Evolutionary conservation across 1,140 invertebrate genomes (phyloP).

Genomic region (Habropoda laboriosa): DNA sequence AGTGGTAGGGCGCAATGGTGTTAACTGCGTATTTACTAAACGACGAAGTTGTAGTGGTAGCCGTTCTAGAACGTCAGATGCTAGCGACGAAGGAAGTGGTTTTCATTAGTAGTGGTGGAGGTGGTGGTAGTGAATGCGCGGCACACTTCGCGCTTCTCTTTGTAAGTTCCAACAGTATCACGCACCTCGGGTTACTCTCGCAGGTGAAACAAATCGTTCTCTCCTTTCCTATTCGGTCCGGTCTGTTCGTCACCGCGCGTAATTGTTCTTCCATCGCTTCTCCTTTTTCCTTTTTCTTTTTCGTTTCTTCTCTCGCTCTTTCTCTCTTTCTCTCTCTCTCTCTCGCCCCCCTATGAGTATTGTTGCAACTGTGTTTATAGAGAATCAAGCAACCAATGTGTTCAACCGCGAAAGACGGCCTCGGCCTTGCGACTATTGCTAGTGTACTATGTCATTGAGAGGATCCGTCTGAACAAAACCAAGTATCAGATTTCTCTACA

Average conservation of each 20-base stretch:
- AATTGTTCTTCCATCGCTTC: neutral
- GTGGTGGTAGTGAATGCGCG: conserved; percentile 57
- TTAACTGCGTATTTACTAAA: conserved; percentile 61
- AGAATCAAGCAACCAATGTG: conserved; percentile 6
- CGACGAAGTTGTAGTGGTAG: conserved; percentile 45
- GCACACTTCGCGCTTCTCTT: conserved; percentile 62
- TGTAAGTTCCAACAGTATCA: conserved; percentile 58
- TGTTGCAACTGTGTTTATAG: neutral
- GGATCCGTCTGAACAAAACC: neutral
- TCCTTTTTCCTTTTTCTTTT: too few species aligned
- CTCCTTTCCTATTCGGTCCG: neutral
- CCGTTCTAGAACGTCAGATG: conserved; percentile 58
- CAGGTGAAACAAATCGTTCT: conserved; percentile 47
- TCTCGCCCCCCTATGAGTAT: too few species aligned
- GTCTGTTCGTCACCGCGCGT: neutral
- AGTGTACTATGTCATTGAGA: conserved; percentile 14
- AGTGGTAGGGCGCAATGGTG: conserved; percentile 52
- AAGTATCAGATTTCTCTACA: conserved; percentile 8
- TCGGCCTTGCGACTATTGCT: conserved; percentile 31
- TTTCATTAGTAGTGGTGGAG: conserved; percentile 61
- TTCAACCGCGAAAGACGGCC: conserved; percentile 36
- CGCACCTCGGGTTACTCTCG: conserved; percentile 51
- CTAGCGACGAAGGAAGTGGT: conserved; percentile 60
- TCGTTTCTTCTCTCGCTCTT: too few species aligned
- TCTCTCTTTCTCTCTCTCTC: too few species aligned